Base-by-base conservation (phyloP, 2,113 vertebrate genomes). In the Tor tambroides region DNA sequence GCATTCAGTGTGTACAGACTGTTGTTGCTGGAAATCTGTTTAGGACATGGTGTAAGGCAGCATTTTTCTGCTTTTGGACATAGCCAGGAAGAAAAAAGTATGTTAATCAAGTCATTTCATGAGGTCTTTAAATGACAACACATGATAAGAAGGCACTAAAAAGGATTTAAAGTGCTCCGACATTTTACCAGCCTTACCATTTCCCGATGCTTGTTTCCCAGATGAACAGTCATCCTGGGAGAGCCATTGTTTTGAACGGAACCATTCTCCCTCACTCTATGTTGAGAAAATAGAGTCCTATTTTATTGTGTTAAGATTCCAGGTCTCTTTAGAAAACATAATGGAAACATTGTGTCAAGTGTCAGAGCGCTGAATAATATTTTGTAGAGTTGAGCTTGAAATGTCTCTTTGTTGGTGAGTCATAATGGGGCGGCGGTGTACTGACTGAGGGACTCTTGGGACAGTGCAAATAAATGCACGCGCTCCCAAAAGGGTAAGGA, bases 351-450 rank as follows among this genome's bases (percentile, higher is more conserved):
- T 85, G 76, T 88, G 51, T 59, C 76, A 74, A n/a, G 65, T 72
- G 61, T 80, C 63, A 80, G 23, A 35, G 59, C n/a, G 17, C 23
- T 81, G 78, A 63, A 75, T 83, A 51, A 75, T 38, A 63, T 80
- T 80, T 46, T 71, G 51, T 43, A 75, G 77, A 71, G 28, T 85
- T 30, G 46, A 75, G 85, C 77, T 82, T 46, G 14, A 23, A 71
- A 61, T 83, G 28, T 65, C 32, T 63, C 76, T 84, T 75, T 81
- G 61, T 78, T 89, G 83, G 76, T 85, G 77, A 85, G 83, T 88
- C 76, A 81, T 81, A 61, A 46, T 49, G 43, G 76, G 46, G 65
- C n/a, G 51, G 28, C 23, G 46, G 41, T 32, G 51, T 43, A 56
- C 82, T 74, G 67, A 63, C 54, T 75, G 54, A 85, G 59, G 69